These are phyloP conservation scores for Tigriopus japonicus DNA, from an alignment of 1,140 invertebrate species.

Conservation along the genomic window DNA sequence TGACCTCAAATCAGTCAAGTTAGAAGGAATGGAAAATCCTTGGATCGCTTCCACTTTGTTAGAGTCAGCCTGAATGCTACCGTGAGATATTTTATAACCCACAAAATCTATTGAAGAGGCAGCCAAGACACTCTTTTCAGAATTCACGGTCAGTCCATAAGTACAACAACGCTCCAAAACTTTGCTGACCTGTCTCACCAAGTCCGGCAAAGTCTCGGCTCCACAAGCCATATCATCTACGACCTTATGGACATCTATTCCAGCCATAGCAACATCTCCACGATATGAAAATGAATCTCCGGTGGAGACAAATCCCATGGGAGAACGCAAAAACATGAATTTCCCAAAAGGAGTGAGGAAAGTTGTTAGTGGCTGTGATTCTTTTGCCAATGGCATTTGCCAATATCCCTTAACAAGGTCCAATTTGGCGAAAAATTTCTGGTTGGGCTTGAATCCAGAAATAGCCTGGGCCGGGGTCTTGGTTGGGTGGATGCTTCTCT, in stretches of 20 bases:
- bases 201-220: too few relatives aligned
- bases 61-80: not conserved
- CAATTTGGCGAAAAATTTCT: not conserved
- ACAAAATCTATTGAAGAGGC: not conserved
- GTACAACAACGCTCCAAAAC: too few relatives aligned
- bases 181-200: too few relatives aligned
- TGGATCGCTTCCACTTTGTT: not conserved
- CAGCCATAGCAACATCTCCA: not conserved
- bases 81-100: not conserved
- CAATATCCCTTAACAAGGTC: not conserved
- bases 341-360: not conserved
- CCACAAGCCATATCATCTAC: not conserved
- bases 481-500: not conserved
- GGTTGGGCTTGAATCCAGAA: too few relatives aligned
- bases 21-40: conserved; percentile 14
- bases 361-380: not conserved
- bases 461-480: too few relatives aligned
- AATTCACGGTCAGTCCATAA: not conserved
- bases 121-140: not conserved
- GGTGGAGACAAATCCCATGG: not conserved
- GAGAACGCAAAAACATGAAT: not conserved
- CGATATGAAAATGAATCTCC: not conserved
- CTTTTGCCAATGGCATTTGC: not conserved
- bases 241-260: not conserved
- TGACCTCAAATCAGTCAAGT: conserved; percentile 9